A percentile compares a stretch with the other conserved stretches of the same genome.
These are phyloP conservation scores for Drosophila planitibia DNA, from an alignment of 2,888 invertebrate genomes.

Conservation along the genomic window DNA sequence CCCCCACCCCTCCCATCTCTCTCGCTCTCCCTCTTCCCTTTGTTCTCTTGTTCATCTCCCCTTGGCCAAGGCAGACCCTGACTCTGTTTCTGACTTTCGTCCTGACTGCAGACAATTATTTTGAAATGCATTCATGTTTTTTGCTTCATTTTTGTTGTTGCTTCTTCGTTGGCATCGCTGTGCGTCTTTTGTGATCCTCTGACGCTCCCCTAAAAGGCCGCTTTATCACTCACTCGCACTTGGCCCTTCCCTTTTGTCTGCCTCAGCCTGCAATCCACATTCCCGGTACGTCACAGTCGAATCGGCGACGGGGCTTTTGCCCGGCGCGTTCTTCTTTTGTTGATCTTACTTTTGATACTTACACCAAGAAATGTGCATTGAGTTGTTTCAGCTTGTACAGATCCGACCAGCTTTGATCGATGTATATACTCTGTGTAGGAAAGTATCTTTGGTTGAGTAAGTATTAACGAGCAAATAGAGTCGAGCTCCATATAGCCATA, in stretches of 20 bases:
- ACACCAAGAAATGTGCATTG: neutral
- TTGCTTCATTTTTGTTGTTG: conserved; percentile 4
- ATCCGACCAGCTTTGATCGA: neutral
- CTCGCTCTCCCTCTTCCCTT: conserved; percentile 19
- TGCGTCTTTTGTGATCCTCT: conserved; percentile 65
- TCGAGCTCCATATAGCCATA: too few species aligned
- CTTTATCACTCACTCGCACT: conserved; percentile 48
- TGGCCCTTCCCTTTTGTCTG: conserved; percentile 18
- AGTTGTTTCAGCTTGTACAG: conserved; percentile 9
- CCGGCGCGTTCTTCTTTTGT: conserved; percentile 43
- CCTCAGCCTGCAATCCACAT: conserved; percentile 47
- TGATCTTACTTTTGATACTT: conserved; percentile 31
- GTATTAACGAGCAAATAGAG: neutral
- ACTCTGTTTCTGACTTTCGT: conserved; percentile 44
- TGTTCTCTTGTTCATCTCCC: conserved; percentile 29
- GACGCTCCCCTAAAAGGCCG: conserved; percentile 53
- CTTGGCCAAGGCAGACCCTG: conserved; percentile 19
- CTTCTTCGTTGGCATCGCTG: conserved; percentile 17
- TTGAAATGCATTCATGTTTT: conserved; percentile 62
- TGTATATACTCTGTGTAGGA: neutral
- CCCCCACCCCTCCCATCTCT: neutral
- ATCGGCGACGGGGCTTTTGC: conserved; percentile 57
- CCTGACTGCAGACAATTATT: conserved; percentile 59
- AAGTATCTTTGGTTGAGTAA: neutral
- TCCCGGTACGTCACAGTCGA: conserved; percentile 72